Base-by-base conservation (phyloP, 1,140 invertebrate species). In the Acromyrmex heyeri region DNA sequence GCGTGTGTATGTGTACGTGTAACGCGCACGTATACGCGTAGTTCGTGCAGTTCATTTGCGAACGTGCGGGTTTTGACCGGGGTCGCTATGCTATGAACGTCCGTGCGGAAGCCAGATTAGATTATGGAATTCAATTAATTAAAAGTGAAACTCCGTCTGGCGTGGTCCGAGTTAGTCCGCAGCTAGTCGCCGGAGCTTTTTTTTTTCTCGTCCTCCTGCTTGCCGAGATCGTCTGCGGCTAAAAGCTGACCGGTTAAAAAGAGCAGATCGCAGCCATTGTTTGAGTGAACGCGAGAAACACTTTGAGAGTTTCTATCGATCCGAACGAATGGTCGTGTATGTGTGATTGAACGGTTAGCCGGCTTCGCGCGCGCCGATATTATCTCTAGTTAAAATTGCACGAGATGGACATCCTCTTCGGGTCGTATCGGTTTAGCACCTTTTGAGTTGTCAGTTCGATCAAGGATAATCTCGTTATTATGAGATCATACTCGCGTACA, bases 41-140 rank as follows among this genome's bases (percentile, higher is more conserved):
- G 5, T 48, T n/a, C 50, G 27, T 12, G 24, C 50, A 53, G 73
- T 88, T 88, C 72, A 89, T 88, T 88, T 82, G 76, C 75, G 83
- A 88, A 62, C 53, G 44, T 57, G 69, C 61, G 27, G 24, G 21
- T 83, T 75, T 61, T 38, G 67, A 50, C 18, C 69, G 55, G 21
- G 55, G 50, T 48, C 50, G 76, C 55, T 53, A 27, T 53, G 61
- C 86, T 53, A 70, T 48, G 55, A 57, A 69, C 38, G 34, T 16
- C n/a, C 34, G 30, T 57, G 44, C 27, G 34, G 53, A 75, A 69
- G 27, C 79, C 53, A 55, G 76, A 78, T 88, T 83, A 24, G 87
- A 88, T 89, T 86, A 85, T 64, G 21, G 82, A 70, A 82, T 88
- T 87, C 87, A 86, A 81, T 90, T 87, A 83, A 87, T 87, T 82